Base-by-base conservation (phyloP, 2,888 invertebrate genomes). In the Strigamia transsilvanica region DNA sequence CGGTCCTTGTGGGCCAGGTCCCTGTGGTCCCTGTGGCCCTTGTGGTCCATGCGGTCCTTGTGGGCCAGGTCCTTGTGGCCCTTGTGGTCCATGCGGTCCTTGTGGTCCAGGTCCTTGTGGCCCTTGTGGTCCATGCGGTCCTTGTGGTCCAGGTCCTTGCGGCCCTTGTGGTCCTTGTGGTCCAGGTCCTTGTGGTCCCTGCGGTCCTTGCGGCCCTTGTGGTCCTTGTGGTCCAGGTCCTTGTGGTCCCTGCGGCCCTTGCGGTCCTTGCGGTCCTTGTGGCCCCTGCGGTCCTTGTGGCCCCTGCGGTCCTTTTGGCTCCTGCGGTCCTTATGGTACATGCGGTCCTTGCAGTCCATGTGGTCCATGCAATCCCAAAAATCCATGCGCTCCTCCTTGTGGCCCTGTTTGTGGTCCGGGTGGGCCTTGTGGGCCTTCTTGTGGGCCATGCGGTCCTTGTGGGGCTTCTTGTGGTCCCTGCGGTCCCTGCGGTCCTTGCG, bases 401-500 rank as follows among this genome's bases (percentile, higher is more conserved):
- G 73, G 73, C 7, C 34, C 79, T 34, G 34, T 34, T 12, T 79
- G 79, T n/a, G 34, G 79, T 34, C 79, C 79, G 2, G 7, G 79
- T 32, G 34, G 79, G 3, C 79, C 79, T 34, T 34, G 34, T 7
- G 34, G 34, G 4, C 34, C 27, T 5, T 34, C 27, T 5, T 34
- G 34, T 32, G 79, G 18, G 3, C 27, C 34, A 3, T 34, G 34
- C 34, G 34, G 34, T 34, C 34, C 34, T 34, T 34, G 34, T 7
- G 34, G 34, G 4, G 34, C 79, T 32, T 34, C 79, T 23, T 66
- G 66, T 13, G 12, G 66, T 27, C 66, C 66, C 12, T 66, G 66
- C n/a, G 66, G 66, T n/a, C 66, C 66, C n/a, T 79, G 79, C 34
- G 79, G 79, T 7, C 79, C 79, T 9, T 79, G 79, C 34, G 79